A percentile compares a stretch with the other conserved stretches of the same genome.
Conservation (phyloP, 1,140 invertebrate genomes). For the Bemisia tabaci region DNA sequence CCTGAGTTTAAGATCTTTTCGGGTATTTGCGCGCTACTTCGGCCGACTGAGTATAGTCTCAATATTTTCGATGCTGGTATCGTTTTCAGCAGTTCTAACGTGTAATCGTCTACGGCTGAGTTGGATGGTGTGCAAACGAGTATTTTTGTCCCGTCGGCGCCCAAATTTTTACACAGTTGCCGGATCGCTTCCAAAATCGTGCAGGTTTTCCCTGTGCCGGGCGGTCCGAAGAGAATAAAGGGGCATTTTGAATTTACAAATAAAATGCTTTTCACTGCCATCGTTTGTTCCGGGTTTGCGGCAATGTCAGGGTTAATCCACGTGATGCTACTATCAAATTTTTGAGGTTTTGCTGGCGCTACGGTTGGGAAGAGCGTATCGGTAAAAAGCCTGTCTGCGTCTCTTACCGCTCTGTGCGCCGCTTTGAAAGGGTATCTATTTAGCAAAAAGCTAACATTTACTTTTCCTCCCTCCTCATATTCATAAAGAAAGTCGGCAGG, state of each 20-base stretch:
- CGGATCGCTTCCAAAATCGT: not conserved
- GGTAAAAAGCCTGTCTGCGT: not conserved
- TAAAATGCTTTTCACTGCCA: not conserved
- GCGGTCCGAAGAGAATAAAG: slow-evolving; percentile 35
- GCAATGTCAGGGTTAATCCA: not conserved
- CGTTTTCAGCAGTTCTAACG: not conserved
- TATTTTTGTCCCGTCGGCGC: not conserved
- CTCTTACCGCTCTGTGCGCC: not conserved
- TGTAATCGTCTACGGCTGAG: not conserved
- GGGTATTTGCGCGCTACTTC: not conserved
- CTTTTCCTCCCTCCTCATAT: not conserved
- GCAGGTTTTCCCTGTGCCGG: not conserved
- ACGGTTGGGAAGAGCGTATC: not conserved
- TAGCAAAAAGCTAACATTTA: not conserved
- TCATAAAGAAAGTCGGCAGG: not conserved
- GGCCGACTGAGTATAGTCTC: not conserved
- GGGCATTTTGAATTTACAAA: slow-evolving; percentile 32
- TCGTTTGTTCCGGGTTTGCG: not conserved
- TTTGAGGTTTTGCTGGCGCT: not conserved
- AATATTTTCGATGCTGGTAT: not conserved
- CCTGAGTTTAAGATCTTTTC: not conserved
- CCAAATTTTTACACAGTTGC: not conserved
- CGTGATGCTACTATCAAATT: not conserved
- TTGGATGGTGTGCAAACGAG: not conserved
- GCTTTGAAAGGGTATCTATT: not conserved